These are phyloP conservation scores for Drosophila murphyi DNA, from an alignment of 1,140 invertebrate genomes.

Conservation along the genomic window DNA sequence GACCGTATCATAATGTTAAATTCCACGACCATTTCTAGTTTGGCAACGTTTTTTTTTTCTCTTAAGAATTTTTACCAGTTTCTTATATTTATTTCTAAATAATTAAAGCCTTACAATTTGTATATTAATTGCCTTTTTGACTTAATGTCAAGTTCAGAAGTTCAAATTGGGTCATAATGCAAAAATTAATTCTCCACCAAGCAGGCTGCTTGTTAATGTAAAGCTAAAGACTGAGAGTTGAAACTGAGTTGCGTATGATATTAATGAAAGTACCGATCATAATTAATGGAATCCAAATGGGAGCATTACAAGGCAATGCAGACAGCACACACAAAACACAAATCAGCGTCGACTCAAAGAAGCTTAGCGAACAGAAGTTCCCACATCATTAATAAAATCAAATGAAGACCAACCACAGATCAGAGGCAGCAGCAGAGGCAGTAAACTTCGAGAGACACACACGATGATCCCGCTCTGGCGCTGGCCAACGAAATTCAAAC, in stretches of 20 bases:
- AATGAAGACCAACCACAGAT: constrained; percentile 30
- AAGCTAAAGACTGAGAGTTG: not conserved
- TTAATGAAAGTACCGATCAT: constrained; percentile 76
- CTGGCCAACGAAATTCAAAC: constrained; percentile 66
- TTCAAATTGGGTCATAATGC: constrained; percentile 38
- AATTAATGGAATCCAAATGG: constrained; percentile 76
- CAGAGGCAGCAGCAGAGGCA: constrained; percentile 20
- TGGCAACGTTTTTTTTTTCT: too few relatives aligned
- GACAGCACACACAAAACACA: constrained; percentile 43
- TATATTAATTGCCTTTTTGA: constrained; percentile 9
- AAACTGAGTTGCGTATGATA: constrained; percentile 42
- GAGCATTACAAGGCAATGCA: constrained; percentile 44
- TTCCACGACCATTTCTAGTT: too few relatives aligned
- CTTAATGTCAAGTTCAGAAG: constrained; percentile 16
- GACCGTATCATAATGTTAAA: too few relatives aligned
- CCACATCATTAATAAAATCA: constrained; percentile 77
- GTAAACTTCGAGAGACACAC: constrained; percentile 58
- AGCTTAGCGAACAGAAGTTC: constrained; percentile 67
- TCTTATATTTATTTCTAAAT: not conserved
- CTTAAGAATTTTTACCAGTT: too few relatives aligned
- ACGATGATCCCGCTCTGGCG: constrained; percentile 56
- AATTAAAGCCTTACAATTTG: not conserved
- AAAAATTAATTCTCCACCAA: constrained; percentile 19
- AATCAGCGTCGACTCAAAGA: constrained; percentile 42
- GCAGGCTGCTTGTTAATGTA: constrained; percentile 9